phyloP scores from a whole-genome alignment of 2,113 vertebrate species.

The Forbesichthys papilliferus region DNA sequence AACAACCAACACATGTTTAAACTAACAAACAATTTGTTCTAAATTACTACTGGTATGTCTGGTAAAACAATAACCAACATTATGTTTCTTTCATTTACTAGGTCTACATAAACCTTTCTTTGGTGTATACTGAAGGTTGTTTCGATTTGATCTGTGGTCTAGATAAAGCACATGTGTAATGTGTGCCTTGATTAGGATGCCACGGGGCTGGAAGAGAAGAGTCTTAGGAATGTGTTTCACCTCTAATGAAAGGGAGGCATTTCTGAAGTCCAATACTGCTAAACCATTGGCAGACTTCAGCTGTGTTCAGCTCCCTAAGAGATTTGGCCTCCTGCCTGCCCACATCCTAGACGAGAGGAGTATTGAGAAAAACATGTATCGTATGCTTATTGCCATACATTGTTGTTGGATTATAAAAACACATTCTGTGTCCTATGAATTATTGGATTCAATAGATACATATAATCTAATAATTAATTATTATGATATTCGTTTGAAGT shows the following conservation, averaged over 20 bases:
- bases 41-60: too few relatives aligned
- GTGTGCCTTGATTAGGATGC: constrained; percentile 15
- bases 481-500: too few relatives aligned
- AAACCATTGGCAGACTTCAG: constrained; percentile 79
- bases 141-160: constrained; percentile 6
- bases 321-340: constrained; percentile 63
- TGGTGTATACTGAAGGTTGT: constrained; percentile 3
- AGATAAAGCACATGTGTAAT: constrained; percentile 13
- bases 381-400: constrained; percentile 17
- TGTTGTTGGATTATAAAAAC: too few relatives aligned
- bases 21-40: too few relatives aligned
- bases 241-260: constrained; percentile 75
- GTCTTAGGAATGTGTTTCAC: constrained; percentile 46
- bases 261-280: constrained; percentile 67
- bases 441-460: too few relatives aligned
- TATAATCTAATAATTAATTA: too few relatives aligned
- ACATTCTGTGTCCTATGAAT: too few relatives aligned
- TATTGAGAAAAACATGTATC: constrained; percentile 36
- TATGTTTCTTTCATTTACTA: background rate
- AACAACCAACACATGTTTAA: too few relatives aligned
- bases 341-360: constrained; percentile 37
- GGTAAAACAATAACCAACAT: too few relatives aligned
- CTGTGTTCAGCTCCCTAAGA: constrained; percentile 73
- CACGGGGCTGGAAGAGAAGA: constrained; percentile 21
- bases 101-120: background rate